Conservation (phyloP, 2,797 vertebrate genomes). For the Apogon hyalosoma region DNA sequence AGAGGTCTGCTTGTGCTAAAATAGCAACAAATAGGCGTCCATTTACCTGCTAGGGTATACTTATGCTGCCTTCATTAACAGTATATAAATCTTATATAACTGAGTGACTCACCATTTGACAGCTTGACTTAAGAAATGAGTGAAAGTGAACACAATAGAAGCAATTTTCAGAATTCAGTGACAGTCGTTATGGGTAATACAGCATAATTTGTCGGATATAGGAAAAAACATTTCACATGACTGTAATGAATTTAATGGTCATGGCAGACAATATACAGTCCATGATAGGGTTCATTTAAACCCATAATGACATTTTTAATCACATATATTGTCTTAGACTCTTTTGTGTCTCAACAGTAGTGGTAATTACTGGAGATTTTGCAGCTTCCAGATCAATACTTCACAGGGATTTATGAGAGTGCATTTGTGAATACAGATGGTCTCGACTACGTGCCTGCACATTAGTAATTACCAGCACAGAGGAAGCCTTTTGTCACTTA, state of each 20-base stretch:
- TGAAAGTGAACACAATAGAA: constrained; percentile 14
- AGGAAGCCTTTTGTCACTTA: constrained; percentile 48
- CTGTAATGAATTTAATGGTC: not conserved
- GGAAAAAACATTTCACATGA: constrained; percentile 9
- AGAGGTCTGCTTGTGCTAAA: constrained; percentile 26
- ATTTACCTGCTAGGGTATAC: constrained; percentile 9
- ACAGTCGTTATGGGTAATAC: constrained; percentile 10
- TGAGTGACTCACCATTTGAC: constrained; percentile 19
- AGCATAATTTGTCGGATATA: constrained; percentile 3
- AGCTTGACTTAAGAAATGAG: constrained; percentile 11
- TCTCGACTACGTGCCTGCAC: constrained; percentile 5
- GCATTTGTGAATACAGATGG: constrained; percentile 44
- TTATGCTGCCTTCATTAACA: not conserved
- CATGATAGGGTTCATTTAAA: constrained; percentile 40
- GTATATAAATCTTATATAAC: constrained; percentile 14
- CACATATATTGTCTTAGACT: constrained; percentile 9
- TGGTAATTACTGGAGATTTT: constrained; percentile 43
- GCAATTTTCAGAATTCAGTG: constrained; percentile 22
- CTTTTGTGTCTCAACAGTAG: constrained; percentile 28
- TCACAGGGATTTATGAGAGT: constrained; percentile 47
- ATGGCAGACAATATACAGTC: constrained; percentile 9
- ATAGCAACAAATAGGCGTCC: not conserved
- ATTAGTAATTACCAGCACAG: constrained; percentile 53
- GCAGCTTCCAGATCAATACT: constrained; percentile 48
- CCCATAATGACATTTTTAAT: constrained; percentile 24